A percentile compares a stretch with the other conserved stretches of the same genome.
Evolutionary conservation across 2,888 invertebrate species (phyloP).

Genomic region (Dorcus hopei): DNA sequence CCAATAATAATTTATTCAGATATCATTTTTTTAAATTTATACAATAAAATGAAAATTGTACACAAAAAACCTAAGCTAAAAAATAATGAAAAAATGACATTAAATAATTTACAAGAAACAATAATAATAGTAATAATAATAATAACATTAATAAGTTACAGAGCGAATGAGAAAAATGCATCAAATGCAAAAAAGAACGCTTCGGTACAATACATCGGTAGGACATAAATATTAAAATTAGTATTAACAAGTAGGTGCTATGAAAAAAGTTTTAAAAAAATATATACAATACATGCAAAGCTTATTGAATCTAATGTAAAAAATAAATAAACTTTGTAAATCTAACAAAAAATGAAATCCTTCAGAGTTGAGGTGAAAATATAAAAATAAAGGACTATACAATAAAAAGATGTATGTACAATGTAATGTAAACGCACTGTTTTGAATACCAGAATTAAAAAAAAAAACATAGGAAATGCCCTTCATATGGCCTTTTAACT

Average conservation of each 20-base stretch:
- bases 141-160: conserved; percentile 19
- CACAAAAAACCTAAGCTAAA: not conserved
- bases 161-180: conserved; percentile 24
- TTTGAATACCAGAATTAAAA: not conserved
- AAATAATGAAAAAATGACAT: not conserved
- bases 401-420: not conserved
- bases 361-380: not conserved
- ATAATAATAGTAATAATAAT: too few relatives aligned
- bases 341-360: not conserved
- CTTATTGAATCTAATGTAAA: not conserved
- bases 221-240: not conserved
- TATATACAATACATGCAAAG: not conserved
- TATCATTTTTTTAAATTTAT: not conserved
- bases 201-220: not conserved
- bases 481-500: conserved; percentile 7
- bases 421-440: not conserved
- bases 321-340: not conserved
- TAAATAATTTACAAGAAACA: too few relatives aligned
- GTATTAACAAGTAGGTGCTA: not conserved
- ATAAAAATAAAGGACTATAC: not conserved
- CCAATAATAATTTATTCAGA: not conserved
- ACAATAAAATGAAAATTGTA: not conserved
- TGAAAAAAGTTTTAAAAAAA: not conserved
- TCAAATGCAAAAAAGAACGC: conserved; percentile 19
- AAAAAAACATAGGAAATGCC: conserved; percentile 11